Evolutionary conservation across 1,140 invertebrate species (phyloP), one percentile per base, ranked within the genome.

Genomic region (Gonioctena quinquepunctata): DNA sequence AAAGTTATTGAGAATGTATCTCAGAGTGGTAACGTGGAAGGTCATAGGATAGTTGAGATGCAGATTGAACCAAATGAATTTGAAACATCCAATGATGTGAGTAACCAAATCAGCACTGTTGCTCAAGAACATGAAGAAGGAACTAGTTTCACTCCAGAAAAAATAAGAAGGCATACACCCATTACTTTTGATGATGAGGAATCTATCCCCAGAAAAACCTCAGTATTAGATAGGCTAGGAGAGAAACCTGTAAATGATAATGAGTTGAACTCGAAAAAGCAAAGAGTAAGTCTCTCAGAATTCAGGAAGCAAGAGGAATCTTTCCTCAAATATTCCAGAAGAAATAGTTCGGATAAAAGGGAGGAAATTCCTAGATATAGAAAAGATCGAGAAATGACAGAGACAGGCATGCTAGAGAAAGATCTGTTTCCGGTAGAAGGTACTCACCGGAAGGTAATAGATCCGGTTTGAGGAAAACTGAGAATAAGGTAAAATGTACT

Each of bases 191-290:
- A 63, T 23, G 25, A 59, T 6, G 63, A 66, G 50, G 50, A 66
- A 11, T 19, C 62, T 19, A 62, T 63, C 4, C 56, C 64, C 11
- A 80, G 68, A 68, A 76, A 70, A 65, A 64, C 56, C n/a, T 80
- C 80, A 19, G 65, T 78, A 22, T 59, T 77, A 23, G 73, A 80
- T 66, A 73, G 80, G 59, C 65, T 81, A 26, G 80, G 79, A 6
- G 64, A 70, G 50, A 70, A 67, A 61, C 7, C 22, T 13, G 57
- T n/a, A 42, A 62, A 71, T 23, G 68, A 68, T 33, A n/a, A n/a
- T n/a, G 60, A 68, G 8, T n/a, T 48, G 18, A 26, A 19, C 25
- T 22, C 27, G 28, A 75, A 70, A 25, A 65, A 69, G 63, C 73
- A 52, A 18, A 72, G 70, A 68, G 65, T 72, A 65, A 66, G 48